These are phyloP conservation scores for Meliscaeva auricollis DNA, from an alignment of 2,888 invertebrate genomes.

Conservation along the genomic window DNA sequence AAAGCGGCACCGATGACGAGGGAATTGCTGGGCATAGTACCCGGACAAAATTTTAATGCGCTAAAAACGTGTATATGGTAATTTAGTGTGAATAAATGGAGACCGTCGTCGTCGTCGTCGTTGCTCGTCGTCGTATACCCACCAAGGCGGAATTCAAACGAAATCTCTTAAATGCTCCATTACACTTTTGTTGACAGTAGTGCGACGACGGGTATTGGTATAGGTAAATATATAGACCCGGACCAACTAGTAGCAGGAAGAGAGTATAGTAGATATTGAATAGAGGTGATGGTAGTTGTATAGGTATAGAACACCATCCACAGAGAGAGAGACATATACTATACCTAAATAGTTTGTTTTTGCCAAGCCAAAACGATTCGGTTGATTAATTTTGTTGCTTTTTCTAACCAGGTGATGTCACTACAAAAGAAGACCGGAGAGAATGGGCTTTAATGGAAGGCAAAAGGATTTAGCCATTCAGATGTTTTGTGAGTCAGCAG, in stretches of 20 bases:
- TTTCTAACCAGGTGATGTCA: constrained; percentile 48
- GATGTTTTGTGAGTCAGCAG: constrained; percentile 48
- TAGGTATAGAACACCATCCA: neutral
- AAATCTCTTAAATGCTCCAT: constrained; percentile 71
- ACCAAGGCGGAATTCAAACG: constrained; percentile 64
- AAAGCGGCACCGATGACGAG: neutral
- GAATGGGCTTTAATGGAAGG: constrained; percentile 10
- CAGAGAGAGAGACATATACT: neutral
- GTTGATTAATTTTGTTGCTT: constrained; percentile 37
- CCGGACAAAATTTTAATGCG: constrained; percentile 65
- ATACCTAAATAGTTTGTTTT: neutral
- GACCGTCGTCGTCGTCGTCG: constrained; percentile 10
- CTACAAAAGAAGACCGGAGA: constrained; percentile 11
- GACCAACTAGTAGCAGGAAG: neutral
- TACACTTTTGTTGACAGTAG: constrained; percentile 66
- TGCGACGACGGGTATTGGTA: neutral
- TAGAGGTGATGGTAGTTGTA: neutral
- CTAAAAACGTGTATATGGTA: constrained; percentile 73
- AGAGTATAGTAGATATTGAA: constrained; percentile 13
- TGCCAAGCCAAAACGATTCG: neutral
- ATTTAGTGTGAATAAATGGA: constrained; percentile 72
- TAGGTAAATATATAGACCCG: neutral
- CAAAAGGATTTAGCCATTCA: constrained; percentile 46
- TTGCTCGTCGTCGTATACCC: constrained; percentile 4
- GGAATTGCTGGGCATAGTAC: constrained; percentile 40